These are phyloP conservation scores for Pachycephus smyrnensis DNA, from an alignment of 2,888 invertebrate genomes.

Conservation along the genomic window DNA sequence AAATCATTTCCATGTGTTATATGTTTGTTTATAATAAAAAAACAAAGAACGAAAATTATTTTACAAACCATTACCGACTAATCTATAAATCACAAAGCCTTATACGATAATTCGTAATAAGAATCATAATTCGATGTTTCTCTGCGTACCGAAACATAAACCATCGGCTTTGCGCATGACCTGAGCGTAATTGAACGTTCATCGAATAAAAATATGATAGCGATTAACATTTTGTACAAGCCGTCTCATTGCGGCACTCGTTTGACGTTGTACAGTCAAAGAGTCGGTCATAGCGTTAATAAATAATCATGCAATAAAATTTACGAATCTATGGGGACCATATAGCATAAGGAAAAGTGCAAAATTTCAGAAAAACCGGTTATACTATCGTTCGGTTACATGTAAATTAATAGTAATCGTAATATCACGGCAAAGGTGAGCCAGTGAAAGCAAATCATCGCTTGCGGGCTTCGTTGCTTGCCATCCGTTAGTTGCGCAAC, in stretches of 20 bases:
- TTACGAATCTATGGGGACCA: not conserved
- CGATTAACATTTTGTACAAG: not conserved
- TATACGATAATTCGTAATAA: not conserved
- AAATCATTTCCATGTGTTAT: too few relatives aligned
- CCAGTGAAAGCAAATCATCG: constrained; percentile 62
- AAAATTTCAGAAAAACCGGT: not conserved
- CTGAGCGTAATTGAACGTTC: not conserved
- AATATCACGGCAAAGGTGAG: constrained; percentile 62
- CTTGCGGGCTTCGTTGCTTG: not conserved
- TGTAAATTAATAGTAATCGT: constrained; percentile 54
- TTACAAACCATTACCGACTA: not conserved
- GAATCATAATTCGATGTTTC: not conserved
- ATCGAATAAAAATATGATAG: not conserved
- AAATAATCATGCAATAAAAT: not conserved
- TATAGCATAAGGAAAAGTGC: not conserved
- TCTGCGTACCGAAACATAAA: not conserved
- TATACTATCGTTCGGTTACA: constrained; percentile 7
- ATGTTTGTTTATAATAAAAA: not conserved
- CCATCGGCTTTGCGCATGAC: not conserved
- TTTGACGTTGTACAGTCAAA: not conserved
- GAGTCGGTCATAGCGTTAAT: not conserved
- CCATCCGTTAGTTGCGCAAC: constrained; percentile 1
- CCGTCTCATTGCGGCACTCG: not conserved
- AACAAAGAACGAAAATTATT: not conserved
- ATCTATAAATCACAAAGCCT: too few relatives aligned